Conservation (phyloP, 2,888 invertebrate genomes). For the Athalia cordata region DNA sequence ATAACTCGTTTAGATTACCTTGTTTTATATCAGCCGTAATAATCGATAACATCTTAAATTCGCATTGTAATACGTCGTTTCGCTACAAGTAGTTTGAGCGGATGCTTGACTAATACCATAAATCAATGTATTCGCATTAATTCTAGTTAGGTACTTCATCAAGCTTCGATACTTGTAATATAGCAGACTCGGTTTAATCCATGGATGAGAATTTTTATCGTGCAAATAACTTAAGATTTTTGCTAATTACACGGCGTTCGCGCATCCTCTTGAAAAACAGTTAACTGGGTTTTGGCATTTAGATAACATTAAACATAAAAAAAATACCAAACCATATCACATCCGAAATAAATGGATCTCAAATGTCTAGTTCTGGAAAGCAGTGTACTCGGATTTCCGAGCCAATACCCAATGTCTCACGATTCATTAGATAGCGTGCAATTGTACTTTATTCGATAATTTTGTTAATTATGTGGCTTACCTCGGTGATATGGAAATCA, state of each 20-base stretch:
- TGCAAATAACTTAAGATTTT: conserved; percentile 9
- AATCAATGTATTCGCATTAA: conserved; percentile 20
- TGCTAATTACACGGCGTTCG: background rate
- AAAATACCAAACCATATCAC: background rate
- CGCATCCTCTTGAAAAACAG: background rate
- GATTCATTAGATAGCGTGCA: conserved; percentile 1
- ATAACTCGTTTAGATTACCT: conserved; percentile 10
- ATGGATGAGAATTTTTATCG: background rate
- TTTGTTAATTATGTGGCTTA: conserved; percentile 1
- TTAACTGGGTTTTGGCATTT: conserved; percentile 1
- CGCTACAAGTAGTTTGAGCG: background rate
- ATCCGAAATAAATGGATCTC: background rate
- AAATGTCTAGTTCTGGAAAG: background rate
- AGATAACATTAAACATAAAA: background rate
- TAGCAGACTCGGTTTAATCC: background rate
- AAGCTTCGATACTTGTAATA: conserved; percentile 14
- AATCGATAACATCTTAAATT: background rate
- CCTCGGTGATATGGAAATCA: conserved; percentile 1
- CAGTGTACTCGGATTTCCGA: background rate
- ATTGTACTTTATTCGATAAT: conserved; percentile 25
- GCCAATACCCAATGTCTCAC: conserved; percentile 13
- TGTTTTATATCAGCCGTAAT: background rate
- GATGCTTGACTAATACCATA: background rate
- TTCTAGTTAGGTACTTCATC: conserved; percentile 11
- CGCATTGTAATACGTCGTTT: conserved; percentile 4